These are phyloP conservation scores for Cosmia trapezina DNA, from an alignment of 2,888 invertebrate genomes.

Conservation along the genomic window DNA sequence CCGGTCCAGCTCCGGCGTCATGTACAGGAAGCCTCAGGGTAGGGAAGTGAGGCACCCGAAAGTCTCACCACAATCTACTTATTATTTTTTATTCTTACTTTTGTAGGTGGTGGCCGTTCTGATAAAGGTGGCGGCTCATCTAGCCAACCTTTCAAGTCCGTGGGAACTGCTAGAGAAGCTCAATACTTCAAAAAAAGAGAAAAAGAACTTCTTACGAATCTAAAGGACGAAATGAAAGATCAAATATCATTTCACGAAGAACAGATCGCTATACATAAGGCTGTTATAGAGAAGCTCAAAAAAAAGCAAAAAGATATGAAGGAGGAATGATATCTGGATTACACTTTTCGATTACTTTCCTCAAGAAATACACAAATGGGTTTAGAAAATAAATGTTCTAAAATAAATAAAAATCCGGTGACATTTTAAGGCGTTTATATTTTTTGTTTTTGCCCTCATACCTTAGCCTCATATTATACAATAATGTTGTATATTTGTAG, in stretches of 20 bases:
- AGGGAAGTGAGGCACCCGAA: neutral
- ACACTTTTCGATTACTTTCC: neutral
- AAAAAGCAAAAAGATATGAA: neutral
- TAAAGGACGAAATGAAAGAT: constrained; percentile 5
- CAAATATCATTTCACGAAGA: constrained; percentile 31
- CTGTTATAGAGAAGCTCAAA: constrained; percentile 17
- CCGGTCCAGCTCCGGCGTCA: too few relatives aligned
- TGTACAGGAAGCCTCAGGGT: neutral
- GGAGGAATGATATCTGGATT: neutral
- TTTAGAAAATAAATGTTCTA: neutral
- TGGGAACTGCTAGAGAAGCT: constrained; percentile 33
- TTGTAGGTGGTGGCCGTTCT: neutral
- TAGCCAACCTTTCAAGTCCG: constrained; percentile 3
- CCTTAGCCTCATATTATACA: too few relatives aligned
- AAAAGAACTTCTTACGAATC: neutral
- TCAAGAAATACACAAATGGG: neutral
- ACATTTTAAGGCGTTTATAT: neutral
- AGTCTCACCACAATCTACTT: neutral
- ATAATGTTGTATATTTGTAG: neutral
- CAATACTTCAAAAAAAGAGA: constrained; percentile 14
- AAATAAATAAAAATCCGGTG: too few relatives aligned
- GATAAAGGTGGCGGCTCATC: neutral
- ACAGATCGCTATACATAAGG: constrained; percentile 15
- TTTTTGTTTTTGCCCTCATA: neutral
- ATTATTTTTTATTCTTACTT: neutral